Percentiles rank a stretch among this genome's conserved stretches.
phyloP scores from a whole-genome alignment of 2,888 invertebrate genomes.

The Celastrina argiolus region DNA sequence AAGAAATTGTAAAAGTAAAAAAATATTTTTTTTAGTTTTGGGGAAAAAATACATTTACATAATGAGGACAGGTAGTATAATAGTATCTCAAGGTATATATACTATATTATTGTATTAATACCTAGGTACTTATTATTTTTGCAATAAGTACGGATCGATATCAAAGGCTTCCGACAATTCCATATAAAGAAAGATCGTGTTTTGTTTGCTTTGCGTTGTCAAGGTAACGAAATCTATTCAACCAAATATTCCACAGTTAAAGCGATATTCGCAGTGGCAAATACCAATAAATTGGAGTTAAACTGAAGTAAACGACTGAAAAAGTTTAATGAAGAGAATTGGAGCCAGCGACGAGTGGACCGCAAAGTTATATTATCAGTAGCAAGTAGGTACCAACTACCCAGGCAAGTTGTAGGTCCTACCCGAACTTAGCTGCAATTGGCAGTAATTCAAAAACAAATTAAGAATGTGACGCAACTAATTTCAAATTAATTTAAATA shows the following conservation, averaged over 20 bases:
- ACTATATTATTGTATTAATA: no score
- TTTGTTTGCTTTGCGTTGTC: conserved; percentile 27
- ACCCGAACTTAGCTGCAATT: neutral
- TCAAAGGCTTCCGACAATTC: neutral
- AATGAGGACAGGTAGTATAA: no score
- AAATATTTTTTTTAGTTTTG: no score
- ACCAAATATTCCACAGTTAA: conserved; percentile 8
- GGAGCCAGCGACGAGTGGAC: neutral
- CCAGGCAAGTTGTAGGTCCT: neutral
- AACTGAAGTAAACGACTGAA: neutral
- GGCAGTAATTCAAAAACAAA: neutral
- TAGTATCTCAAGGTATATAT: no score
- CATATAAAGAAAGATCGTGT: neutral
- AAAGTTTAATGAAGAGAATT: neutral
- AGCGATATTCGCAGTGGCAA: conserved; percentile 20
- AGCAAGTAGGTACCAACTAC: neutral
- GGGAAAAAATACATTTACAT: no score
- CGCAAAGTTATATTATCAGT: conserved; percentile 8
- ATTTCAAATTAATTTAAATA: neutral
- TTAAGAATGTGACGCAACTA: neutral
- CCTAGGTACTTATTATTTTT: no score
- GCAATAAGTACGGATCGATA: neutral
- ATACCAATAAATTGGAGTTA: conserved; percentile 5
- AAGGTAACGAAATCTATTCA: conserved; percentile 27
- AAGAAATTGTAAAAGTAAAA: no score